phyloP scores from a whole-genome alignment of 2,797 vertebrate species.

The Otus scops region DNA sequence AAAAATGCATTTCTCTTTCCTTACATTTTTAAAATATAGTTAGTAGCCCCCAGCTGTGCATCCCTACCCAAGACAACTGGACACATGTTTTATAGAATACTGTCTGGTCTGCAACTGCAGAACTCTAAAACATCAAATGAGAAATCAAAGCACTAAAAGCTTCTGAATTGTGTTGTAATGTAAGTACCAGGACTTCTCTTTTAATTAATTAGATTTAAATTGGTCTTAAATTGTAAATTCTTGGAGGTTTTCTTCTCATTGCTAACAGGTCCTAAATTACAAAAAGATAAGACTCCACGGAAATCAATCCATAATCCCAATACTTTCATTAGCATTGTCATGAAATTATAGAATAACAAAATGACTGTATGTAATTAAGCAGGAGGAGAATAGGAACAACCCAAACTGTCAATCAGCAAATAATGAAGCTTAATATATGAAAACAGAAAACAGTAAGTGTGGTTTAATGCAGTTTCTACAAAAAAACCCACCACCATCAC shows the following conservation, averaged over 20 bases:
- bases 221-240: constrained; percentile 72
- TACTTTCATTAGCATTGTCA: constrained; percentile 65
- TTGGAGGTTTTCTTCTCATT: constrained; percentile 46
- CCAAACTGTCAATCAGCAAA: constrained; percentile 61
- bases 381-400: constrained; percentile 54
- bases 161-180: constrained; percentile 46
- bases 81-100: background rate
- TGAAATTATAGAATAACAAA: constrained; percentile 71
- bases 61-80: background rate
- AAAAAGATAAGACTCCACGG: constrained; percentile 53
- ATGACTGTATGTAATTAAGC: constrained; percentile 71
- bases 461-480: constrained; percentile 59
- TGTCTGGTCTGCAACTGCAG: background rate
- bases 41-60: background rate
- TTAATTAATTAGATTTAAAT: constrained; percentile 74
- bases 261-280: constrained; percentile 72
- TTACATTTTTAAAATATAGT: background rate
- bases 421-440: constrained; percentile 61
- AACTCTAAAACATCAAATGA: background rate
- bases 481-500: background rate
- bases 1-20: background rate
- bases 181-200: constrained; percentile 55
- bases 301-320: constrained; percentile 68
- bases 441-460: constrained; percentile 53
- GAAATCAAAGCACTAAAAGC: background rate